A percentile compares a stretch with the other conserved stretches of the same genome.
These are phyloP conservation scores for Dromiciops gliroides DNA, from an alignment of 2,113 vertebrate genomes.

Conservation along the genomic window DNA sequence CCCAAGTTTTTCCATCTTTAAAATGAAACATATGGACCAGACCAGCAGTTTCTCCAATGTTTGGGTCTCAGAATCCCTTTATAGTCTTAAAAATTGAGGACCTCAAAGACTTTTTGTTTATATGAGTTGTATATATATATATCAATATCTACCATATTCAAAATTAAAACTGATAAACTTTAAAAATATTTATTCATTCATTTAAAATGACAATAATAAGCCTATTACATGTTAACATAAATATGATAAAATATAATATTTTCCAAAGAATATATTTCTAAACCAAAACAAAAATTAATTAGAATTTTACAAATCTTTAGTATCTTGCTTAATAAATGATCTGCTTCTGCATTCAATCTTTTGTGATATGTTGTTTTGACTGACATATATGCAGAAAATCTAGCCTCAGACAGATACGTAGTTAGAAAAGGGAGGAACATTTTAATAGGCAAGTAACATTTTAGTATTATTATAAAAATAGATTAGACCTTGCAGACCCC, in stretches of 20 bases:
- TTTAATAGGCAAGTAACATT: neutral
- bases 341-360: neutral
- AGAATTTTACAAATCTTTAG: neutral
- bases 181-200: no score
- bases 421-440: neutral
- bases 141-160: neutral
- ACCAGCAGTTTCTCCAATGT: neutral
- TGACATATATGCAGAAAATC: neutral
- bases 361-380: neutral
- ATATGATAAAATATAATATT: neutral
- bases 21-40: neutral
- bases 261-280: neutral
- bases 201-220: neutral
- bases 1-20: neutral
- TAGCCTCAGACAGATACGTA: neutral
- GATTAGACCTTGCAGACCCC: neutral
- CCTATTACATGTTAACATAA: neutral
- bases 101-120: neutral
- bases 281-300: neutral
- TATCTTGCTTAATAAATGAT: neutral
- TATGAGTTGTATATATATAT: neutral
- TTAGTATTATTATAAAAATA: neutral
- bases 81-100: neutral
- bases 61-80: neutral
- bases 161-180: neutral